Evolutionary conservation across 2,113 vertebrate genomes (phyloP), one percentile per base, ranked within the genome.

Genomic region (Naja naja): DNA sequence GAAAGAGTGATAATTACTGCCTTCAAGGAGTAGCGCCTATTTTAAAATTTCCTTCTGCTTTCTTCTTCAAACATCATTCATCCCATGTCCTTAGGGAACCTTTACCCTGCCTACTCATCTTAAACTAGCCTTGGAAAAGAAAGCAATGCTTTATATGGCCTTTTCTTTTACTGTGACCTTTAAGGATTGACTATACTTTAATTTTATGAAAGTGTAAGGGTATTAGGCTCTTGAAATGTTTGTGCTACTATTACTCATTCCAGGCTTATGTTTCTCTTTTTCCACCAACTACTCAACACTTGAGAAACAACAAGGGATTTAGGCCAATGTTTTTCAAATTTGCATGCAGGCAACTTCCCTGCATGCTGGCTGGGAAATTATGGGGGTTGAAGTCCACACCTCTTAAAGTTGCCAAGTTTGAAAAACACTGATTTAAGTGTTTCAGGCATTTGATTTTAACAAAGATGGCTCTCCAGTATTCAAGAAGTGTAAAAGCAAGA

Each of bases 371-470:
- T 81, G 6, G 34, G 74, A 81, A 39, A 81, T 43, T 22, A 5
- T 81, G 69, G 69, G n/a, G 3, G 16, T 39, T 81, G 34, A 81
- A 39, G n/a, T 81, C 69, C 69, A 81, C 14, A 34, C n/a, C 18
- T 81, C 16, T 81, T 81, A 81, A 81, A 81, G 69, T 81, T 81
- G 74, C 34, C n/a, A 81, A 9, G 34, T 81, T 81, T 81, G 74
- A 81, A 43, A 81, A 43, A 81, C n/a, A 81, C 16, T 39, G n/a
- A 16, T 20, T 81, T 39, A 20, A n/a, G 34, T 18, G 74, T 81
- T 86, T 93, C 69, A 55, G 74, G 81, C 89, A 90, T 87, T 90
- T 90, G 89, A 87, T 90, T 90, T 93, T 93, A 90, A 93, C 89
- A 90, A 93, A 93, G n/a, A 92, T 89, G 88, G 90, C 3, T 93